Conservation (phyloP, 37 sponge, comb jelly and placozoan species). For the Beroe forskalii region DNA sequence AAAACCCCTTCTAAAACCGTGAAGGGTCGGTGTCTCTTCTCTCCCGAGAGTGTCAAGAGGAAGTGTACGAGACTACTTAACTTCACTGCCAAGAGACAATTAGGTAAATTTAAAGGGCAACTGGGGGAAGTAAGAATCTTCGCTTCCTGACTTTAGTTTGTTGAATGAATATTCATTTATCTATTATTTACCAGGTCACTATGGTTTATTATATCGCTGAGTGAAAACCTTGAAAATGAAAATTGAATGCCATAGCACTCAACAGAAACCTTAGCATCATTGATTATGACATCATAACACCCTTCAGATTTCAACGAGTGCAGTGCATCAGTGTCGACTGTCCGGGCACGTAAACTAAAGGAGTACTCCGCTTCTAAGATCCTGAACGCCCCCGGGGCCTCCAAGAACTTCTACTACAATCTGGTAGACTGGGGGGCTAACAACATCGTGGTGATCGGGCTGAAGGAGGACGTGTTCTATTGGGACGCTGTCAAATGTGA, state of each 20-base stretch:
- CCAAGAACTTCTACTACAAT: conserved; percentile 65
- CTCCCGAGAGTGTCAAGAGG: conserved; percentile 1
- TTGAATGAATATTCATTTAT: no score
- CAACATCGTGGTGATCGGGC: conserved; percentile 49
- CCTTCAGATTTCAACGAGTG: conserved; percentile 31
- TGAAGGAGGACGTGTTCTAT: conserved; percentile 61
- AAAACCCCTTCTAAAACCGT: background rate
- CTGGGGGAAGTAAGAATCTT: no score
- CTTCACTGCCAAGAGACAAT: conserved; percentile 10
- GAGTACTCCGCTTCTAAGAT: conserved; percentile 13
- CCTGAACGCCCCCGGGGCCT: conserved; percentile 42
- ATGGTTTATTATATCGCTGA: no score
- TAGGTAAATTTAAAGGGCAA: background rate
- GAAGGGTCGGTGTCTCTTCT: conserved; percentile 35
- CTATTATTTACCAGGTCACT: no score
- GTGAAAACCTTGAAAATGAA: no score
- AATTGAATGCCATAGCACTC: no score
- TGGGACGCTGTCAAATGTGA: conserved; percentile 47
- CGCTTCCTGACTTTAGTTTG: no score
- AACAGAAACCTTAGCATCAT: background rate
- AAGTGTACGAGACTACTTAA: background rate
- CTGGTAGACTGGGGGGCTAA: conserved; percentile 62
- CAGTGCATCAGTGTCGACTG: background rate
- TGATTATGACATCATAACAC: background rate
- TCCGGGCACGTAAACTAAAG: background rate